A percentile compares a stretch with the other conserved stretches of the same genome.
These are phyloP conservation scores for Oncorhynchus mykiss DNA, from an alignment of 2,113 vertebrate species.

Conservation along the genomic window DNA sequence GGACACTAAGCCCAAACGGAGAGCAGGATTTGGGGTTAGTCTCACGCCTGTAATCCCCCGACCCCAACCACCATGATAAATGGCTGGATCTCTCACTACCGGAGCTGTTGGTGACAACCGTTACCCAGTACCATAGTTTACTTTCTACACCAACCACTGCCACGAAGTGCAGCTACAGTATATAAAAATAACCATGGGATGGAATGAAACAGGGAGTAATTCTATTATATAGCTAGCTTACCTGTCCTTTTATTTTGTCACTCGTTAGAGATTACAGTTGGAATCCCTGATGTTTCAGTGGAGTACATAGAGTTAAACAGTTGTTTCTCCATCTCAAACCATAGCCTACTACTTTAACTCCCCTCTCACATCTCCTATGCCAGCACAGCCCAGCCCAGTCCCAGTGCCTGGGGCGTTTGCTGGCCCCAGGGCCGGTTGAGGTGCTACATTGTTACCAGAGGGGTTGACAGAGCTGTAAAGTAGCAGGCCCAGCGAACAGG, in stretches of 20 bases:
- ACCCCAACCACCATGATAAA: not conserved
- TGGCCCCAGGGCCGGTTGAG: not conserved
- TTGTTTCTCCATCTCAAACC: not conserved
- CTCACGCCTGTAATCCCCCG: slow-evolving; percentile 44
- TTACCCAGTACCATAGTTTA: too few species aligned
- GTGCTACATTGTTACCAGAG: not conserved
- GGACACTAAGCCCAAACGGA: slow-evolving; percentile 10
- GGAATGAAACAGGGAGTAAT: too few species aligned
- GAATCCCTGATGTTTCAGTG: not conserved
- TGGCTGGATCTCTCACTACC: not conserved
- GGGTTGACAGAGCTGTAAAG: slow-evolving; percentile 46
- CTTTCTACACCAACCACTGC: too few species aligned
- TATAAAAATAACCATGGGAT: too few species aligned
- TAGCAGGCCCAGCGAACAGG: slow-evolving; percentile 14
- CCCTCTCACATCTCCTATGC: not conserved
- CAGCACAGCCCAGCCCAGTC: not conserved
- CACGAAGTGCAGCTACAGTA: too few species aligned
- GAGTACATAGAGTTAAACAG: not conserved
- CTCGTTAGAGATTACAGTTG: slow-evolving; percentile 1
- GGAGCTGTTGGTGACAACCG: slow-evolving; percentile 3
- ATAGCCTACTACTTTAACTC: not conserved
- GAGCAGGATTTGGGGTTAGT: not conserved
- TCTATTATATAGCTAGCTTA: not conserved
- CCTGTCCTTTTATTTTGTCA: not conserved
- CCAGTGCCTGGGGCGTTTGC: too few species aligned